phyloP scores from a whole-genome alignment of 1,140 invertebrate genomes.

The Caenorhabditis latens region DNA sequence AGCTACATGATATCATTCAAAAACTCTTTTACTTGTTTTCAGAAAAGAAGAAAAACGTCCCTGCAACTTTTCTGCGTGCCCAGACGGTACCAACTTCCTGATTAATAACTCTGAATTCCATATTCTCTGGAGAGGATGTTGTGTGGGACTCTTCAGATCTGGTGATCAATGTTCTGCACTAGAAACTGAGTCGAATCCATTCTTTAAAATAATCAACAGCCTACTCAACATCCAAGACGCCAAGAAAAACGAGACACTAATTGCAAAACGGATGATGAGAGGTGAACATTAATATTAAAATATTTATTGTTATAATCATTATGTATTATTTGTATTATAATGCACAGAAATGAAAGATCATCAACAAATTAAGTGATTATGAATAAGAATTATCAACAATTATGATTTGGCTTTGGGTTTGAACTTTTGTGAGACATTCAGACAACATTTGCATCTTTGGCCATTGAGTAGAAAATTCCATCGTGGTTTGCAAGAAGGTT shows the following conservation, averaged over 20 bases:
- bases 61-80: constrained; percentile 74
- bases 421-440: background rate
- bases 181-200: constrained; percentile 69
- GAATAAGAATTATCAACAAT: background rate
- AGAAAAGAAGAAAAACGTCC: constrained; percentile 72
- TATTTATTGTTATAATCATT: background rate
- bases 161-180: constrained; percentile 66
- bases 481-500: constrained; percentile 81
- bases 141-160: constrained; percentile 73
- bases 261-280: constrained; percentile 30
- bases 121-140: constrained; percentile 77
- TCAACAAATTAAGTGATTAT: constrained; percentile 22
- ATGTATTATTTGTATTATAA: constrained; percentile 27
- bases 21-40: background rate
- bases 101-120: constrained; percentile 77
- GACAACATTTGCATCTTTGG: constrained; percentile 67
- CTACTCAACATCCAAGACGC: constrained; percentile 64
- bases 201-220: constrained; percentile 65
- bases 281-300: constrained; percentile 44
- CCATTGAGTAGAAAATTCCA: constrained; percentile 76
- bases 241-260: constrained; percentile 59
- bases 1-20: background rate
- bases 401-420: background rate
- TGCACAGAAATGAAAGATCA: background rate
- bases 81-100: constrained; percentile 74